A percentile compares a stretch with the other conserved stretches of the same genome.
phyloP scores from a whole-genome alignment of 2,888 invertebrate species.

The Tinea pellionella region DNA sequence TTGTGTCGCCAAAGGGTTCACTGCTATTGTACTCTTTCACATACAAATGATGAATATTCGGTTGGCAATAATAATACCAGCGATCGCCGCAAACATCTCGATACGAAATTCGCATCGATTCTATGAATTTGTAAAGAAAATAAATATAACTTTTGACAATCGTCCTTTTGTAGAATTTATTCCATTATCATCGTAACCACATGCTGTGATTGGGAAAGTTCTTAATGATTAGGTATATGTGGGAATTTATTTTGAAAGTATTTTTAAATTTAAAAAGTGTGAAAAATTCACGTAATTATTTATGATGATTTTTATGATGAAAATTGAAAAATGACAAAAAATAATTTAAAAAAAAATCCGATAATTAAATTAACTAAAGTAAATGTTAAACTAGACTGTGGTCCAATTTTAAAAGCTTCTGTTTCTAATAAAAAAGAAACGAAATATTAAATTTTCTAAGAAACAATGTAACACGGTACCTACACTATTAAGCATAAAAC shows the following conservation, averaged over 20 bases:
- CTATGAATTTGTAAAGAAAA: conserved; percentile 42
- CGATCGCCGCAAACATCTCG: conserved; percentile 31
- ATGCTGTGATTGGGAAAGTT: conserved; percentile 5
- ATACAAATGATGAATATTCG: conserved; percentile 25
- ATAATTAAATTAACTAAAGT: too few relatives aligned
- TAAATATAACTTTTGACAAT: conserved; percentile 36
- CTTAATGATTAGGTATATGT: neutral
- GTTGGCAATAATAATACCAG: conserved; percentile 29
- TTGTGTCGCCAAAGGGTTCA: conserved; percentile 57
- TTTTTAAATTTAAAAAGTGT: too few relatives aligned
- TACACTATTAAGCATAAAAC: conserved; percentile 6
- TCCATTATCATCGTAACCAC: conserved; percentile 10
- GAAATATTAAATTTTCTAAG: too few relatives aligned
- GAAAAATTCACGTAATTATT: too few relatives aligned
- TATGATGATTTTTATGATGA: too few relatives aligned
- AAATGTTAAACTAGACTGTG: too few relatives aligned
- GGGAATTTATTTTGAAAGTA: neutral
- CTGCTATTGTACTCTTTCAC: conserved; percentile 34
- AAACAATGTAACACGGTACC: conserved; percentile 11
- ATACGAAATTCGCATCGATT: conserved; percentile 28
- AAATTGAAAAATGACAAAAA: too few relatives aligned
- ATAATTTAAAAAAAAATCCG: too few relatives aligned
- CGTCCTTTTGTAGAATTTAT: conserved; percentile 19
- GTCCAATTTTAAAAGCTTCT: too few relatives aligned
- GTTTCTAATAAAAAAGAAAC: too few relatives aligned